phyloP scores from a whole-genome alignment of 2,797 vertebrate species.

The Cirrhinus mrigala region DNA sequence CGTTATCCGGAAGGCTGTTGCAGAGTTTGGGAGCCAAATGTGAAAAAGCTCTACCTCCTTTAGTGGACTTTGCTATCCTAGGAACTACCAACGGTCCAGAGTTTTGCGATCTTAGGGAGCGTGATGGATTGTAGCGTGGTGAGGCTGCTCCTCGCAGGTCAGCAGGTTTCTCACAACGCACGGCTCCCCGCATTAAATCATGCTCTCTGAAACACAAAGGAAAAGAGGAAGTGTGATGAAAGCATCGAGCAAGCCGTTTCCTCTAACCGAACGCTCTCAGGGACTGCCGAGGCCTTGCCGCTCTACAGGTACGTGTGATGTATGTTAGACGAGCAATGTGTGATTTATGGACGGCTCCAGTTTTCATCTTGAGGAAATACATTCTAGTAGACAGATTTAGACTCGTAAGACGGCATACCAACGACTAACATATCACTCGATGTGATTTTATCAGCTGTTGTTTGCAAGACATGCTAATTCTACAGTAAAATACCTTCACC shows the following conservation, averaged over 20 bases:
- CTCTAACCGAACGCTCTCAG: not conserved
- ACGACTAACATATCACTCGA: not conserved
- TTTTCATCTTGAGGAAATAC: not conserved
- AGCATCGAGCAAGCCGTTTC: not conserved
- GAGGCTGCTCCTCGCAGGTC: not conserved
- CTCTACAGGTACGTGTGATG: not conserved
- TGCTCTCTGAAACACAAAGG: not conserved
- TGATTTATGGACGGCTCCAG: not conserved
- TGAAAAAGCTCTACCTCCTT: too few species aligned
- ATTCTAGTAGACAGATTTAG: not conserved
- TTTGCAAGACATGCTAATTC: not conserved
- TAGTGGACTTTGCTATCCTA: too few species aligned
- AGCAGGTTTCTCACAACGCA: not conserved
- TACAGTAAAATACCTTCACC: not conserved
- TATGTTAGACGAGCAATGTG: not conserved
- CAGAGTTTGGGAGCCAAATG: too few species aligned
- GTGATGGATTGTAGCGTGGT: not conserved
- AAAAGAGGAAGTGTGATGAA: slow-evolving; percentile 8
- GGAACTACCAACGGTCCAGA: too few species aligned
- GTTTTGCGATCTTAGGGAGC: too few species aligned
- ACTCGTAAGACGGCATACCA: not conserved
- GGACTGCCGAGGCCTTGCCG: not conserved
- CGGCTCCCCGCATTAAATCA: not conserved
- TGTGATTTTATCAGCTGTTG: not conserved
- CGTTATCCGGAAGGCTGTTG: too few species aligned